Evolutionary conservation across 1,140 invertebrate species (phyloP), one percentile per base, ranked within the genome.

Genomic region (Akabosia matsudoensis): DNA sequence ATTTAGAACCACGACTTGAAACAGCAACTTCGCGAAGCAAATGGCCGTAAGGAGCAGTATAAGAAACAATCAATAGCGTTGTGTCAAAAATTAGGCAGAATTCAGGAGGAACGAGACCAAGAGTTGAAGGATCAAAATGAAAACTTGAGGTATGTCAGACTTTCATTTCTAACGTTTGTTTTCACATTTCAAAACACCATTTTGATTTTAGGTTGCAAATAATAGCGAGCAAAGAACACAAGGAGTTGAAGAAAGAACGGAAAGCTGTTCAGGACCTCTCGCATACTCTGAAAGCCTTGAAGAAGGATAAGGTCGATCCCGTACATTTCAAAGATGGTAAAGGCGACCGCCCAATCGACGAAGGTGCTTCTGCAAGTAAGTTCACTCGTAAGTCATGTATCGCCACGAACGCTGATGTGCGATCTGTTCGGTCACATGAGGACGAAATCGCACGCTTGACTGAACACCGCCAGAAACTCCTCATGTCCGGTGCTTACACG

Each of bases 41-140:
- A 37, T 18, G 26, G 18, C 3, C 52, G 70, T 24, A 70, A 70
- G 37, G 45, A 76, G 1, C 52, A 76, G 24, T 79, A 74, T 30
- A 76, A 75, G 51, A 70, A 33, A 18, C 71, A 76, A 56, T 52
- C 52, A 13, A 54, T 74, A 24, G 33, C 56, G 0, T 31, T 79
- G 28, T 26, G 24, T 30, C 28, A 74, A 33, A 73, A 75, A 26
- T 10, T 79, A 4, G 0, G 14, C 24, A 2, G 33, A 0, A 13
- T 76, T 16, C 24, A 34, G n/a, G 72, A 61, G 18, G 78, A 76
- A 28, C 31, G 30, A 22, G 70, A 76, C 28, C 30, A 54, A 31
- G 52, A 74, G 28, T 51, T 79, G 4, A 67, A 74, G 16, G 71
- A 76, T 33, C 74, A 79, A 70, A 79, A 79, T 37, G 78, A 79